phyloP scores from a whole-genome alignment of 2,888 invertebrate genomes.

The Tromatobia lineatoria region DNA sequence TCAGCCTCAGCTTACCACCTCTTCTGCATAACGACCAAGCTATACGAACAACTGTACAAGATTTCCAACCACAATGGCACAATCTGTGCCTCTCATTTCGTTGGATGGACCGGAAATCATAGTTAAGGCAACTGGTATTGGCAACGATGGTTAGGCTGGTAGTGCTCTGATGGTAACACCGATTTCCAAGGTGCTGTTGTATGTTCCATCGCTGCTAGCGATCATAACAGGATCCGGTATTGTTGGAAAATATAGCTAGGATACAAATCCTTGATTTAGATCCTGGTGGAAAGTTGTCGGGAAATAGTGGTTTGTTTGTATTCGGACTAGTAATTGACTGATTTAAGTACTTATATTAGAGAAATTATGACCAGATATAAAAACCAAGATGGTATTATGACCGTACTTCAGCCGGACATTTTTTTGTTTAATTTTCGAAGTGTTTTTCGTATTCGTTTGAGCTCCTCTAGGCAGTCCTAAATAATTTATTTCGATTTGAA shows the following conservation, averaged over 20 bases:
- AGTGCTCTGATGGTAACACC: neutral
- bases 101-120: slow-evolving; percentile 15
- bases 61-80: neutral
- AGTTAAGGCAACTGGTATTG: slow-evolving; percentile 24
- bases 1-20: neutral
- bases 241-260: neutral
- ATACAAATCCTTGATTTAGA: too few relatives aligned
- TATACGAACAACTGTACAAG: neutral
- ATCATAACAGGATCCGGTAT: neutral
- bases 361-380: too few relatives aligned
- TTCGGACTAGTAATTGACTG: neutral
- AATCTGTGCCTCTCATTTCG: slow-evolving; percentile 1
- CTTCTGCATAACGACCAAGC: neutral
- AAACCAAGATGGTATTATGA: too few relatives aligned
- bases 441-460: too few relatives aligned
- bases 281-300: neutral
- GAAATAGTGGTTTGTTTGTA: neutral
- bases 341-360: too few relatives aligned
- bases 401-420: too few relatives aligned
- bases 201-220: neutral
- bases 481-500: too few relatives aligned
- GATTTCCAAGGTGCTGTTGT: slow-evolving; percentile 16
- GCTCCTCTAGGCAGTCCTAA: too few relatives aligned
- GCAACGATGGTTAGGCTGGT: neutral
- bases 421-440: too few relatives aligned